Evolutionary conservation across 2,113 vertebrate genomes (phyloP).

Genomic region (Ivindomyrus marchei): DNA sequence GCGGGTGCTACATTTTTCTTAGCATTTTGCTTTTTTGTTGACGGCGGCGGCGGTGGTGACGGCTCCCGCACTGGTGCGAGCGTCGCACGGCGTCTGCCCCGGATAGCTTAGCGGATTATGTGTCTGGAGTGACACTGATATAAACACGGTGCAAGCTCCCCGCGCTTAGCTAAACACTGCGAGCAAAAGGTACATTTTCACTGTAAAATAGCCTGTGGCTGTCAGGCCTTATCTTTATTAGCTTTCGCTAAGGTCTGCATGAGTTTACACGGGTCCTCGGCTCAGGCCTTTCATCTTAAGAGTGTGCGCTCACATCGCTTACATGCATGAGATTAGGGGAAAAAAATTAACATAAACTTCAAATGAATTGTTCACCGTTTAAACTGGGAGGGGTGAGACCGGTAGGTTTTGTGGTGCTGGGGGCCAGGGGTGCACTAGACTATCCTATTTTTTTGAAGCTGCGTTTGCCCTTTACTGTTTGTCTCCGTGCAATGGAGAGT

Average conservation of each 20-base stretch:
- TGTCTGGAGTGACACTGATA: slow-evolving; percentile 41
- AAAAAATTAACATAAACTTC: slow-evolving; percentile 13
- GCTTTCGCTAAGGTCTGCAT: slow-evolving; percentile 75
- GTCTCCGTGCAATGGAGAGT: slow-evolving; percentile 10
- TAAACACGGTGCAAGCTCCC: slow-evolving; percentile 41
- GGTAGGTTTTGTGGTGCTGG: background rate
- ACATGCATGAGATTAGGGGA: slow-evolving; percentile 42
- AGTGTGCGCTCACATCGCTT: slow-evolving; percentile 70
- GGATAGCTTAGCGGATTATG: slow-evolving; percentile 44
- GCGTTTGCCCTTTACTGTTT: slow-evolving; percentile 13
- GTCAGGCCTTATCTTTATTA: slow-evolving; percentile 87
- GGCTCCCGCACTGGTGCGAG: slow-evolving; percentile 15
- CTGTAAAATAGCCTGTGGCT: slow-evolving; percentile 56
- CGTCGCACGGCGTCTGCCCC: slow-evolving; percentile 23
- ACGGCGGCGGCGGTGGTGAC: slow-evolving; percentile 10
- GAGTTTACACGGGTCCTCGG: slow-evolving; percentile 60
- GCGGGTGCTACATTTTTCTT: background rate
- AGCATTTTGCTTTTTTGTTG: background rate
- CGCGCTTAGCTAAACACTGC: slow-evolving; percentile 47
- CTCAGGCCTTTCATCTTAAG: slow-evolving; percentile 70
- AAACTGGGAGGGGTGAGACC: background rate
- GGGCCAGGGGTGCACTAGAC: background rate
- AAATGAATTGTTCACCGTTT: slow-evolving; percentile 20
- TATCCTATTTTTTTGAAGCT: background rate
- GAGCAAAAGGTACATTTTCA: slow-evolving; percentile 39